A percentile compares a stretch with the other conserved stretches of the same genome.
Evolutionary conservation across 2,888 invertebrate genomes (phyloP).

Genomic region (Drosophila sordidula): DNA sequence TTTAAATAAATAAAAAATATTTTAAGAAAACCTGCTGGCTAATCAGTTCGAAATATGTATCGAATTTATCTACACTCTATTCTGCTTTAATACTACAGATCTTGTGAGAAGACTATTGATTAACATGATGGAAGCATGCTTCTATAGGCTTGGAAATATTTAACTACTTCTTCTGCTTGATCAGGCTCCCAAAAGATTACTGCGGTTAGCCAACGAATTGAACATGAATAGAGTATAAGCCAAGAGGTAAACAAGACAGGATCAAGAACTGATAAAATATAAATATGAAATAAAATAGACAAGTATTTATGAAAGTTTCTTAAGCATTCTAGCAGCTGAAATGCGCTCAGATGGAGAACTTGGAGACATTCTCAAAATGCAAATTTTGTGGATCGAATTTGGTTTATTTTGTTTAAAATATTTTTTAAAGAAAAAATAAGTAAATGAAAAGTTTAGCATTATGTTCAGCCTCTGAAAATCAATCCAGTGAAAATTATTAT

Average conservation of each 20-base stretch:
- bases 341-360: slow-evolving; percentile 40
- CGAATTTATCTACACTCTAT: not conserved
- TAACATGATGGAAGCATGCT: slow-evolving; percentile 1
- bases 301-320: slow-evolving; percentile 46
- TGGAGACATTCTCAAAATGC: slow-evolving; percentile 61
- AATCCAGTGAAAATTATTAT: slow-evolving; percentile 41
- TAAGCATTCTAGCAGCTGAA: slow-evolving; percentile 48
- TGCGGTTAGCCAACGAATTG: slow-evolving; percentile 15
- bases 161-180: not conserved
- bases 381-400: slow-evolving; percentile 46
- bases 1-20: not conserved
- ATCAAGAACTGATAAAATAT: slow-evolving; percentile 21
- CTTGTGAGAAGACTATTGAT: not conserved
- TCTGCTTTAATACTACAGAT: not conserved
- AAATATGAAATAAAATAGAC: slow-evolving; percentile 11
- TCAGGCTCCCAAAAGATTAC: not conserved
- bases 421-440: slow-evolving; percentile 5
- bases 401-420: not conserved
- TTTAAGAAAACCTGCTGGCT: not conserved
- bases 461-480: slow-evolving; percentile 61
- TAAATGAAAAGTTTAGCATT: slow-evolving; percentile 43
- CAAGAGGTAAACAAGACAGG: slow-evolving; percentile 30
- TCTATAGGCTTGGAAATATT: not conserved
- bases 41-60: too few relatives aligned
- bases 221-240: slow-evolving; percentile 19